A percentile compares a stretch with the other conserved stretches of the same genome.
Conservation (phyloP, 2,113 vertebrate genomes). For the Nettapus auritus region DNA sequence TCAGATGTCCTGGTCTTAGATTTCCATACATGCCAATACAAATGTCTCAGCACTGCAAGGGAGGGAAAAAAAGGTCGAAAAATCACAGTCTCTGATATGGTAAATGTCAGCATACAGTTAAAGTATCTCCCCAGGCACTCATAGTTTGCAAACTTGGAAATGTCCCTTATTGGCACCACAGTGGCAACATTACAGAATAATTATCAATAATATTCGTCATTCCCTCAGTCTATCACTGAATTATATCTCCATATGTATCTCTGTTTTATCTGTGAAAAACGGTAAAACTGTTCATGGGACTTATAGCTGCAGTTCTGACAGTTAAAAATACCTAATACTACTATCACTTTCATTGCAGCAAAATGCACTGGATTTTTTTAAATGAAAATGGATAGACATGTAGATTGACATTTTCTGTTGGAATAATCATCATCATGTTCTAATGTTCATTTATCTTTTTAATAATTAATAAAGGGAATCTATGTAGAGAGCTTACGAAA, state of each 20-base stretch:
- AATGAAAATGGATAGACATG: neutral
- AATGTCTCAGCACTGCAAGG: neutral
- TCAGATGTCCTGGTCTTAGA: neutral
- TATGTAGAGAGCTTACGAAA: neutral
- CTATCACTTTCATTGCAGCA: neutral
- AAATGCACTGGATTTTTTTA: neutral
- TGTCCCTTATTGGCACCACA: neutral
- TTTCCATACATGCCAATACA: neutral
- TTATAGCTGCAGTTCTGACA: neutral
- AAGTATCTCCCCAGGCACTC: neutral
- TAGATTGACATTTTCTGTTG: fast-evolving
- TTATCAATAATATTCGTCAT: neutral
- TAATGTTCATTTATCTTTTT: neutral
- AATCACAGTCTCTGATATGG: neutral
- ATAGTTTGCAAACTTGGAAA: neutral
- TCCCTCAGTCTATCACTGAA: neutral
- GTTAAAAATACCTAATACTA: fast-evolving
- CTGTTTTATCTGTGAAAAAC: neutral
- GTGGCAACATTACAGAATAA: neutral
- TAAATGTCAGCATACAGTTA: neutral
- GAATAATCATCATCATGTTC: neutral
- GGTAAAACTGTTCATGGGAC: neutral
- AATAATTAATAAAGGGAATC: neutral
- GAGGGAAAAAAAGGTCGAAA: neutral
- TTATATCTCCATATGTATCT: neutral